These are phyloP conservation scores for Gopherus evgoodei DNA, from an alignment of 2,113 vertebrate species.

Conservation along the genomic window DNA sequence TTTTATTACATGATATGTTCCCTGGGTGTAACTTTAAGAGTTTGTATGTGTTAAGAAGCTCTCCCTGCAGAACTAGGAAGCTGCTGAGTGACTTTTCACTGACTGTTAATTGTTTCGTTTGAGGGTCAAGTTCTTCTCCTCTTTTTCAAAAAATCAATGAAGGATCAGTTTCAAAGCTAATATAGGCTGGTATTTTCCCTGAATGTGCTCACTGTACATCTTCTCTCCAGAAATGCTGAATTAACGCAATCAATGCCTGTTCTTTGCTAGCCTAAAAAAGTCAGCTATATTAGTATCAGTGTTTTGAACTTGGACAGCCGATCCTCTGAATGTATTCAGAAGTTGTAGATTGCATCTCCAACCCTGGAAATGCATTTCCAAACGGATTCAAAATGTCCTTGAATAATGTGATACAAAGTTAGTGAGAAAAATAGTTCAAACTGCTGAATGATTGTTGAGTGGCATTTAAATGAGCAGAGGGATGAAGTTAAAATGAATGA, in stretches of 20 bases:
- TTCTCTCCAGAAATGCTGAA: neutral
- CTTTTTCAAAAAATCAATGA: neutral
- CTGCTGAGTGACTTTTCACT: conserved; percentile 74
- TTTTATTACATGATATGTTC: conserved; percentile 55
- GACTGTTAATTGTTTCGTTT: conserved; percentile 41
- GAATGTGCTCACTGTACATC: neutral
- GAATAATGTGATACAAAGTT: neutral
- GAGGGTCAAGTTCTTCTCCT: conserved; percentile 28
- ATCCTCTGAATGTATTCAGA: neutral
- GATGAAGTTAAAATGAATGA: neutral
- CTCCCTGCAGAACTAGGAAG: conserved; percentile 76
- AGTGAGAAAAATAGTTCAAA: neutral
- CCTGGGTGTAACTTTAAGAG: conserved; percentile 44
- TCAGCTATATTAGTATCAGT: neutral
- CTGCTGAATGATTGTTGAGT: neutral
- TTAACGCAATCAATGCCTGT: neutral
- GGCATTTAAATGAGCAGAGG: neutral
- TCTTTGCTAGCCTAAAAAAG: neutral
- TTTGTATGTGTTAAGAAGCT: conserved; percentile 63
- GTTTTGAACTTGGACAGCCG: neutral
- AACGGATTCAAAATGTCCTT: neutral
- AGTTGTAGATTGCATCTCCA: neutral
- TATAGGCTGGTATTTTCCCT: conserved; percentile 27
- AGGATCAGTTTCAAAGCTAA: neutral
- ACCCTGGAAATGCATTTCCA: neutral